Percentiles rank a stretch among this genome's conserved stretches.
Conservation (phyloP, 2,797 vertebrate genomes). For the Gorsachius magnificus region DNA sequence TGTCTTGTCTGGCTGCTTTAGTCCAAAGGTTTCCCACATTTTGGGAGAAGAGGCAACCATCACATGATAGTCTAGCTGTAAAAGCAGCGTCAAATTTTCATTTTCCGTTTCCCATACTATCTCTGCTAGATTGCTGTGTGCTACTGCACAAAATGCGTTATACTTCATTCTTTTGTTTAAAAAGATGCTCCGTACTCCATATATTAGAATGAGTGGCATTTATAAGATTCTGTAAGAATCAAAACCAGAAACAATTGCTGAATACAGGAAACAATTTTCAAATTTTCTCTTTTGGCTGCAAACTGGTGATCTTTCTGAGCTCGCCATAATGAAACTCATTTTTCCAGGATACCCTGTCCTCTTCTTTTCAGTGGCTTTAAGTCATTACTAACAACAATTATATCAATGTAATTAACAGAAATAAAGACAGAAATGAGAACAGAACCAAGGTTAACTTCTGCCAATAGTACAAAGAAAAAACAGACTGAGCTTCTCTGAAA, state of each 20-base stretch:
- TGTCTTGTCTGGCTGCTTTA: not conserved
- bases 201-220: not conserved
- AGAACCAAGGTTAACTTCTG: not conserved
- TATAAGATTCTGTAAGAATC: not conserved
- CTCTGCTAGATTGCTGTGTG: not conserved
- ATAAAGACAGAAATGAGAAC: not conserved
- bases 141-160: not conserved
- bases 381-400: not conserved
- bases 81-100: not conserved
- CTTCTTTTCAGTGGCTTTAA: not conserved
- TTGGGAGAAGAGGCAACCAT: not conserved
- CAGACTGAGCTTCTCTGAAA: not conserved
- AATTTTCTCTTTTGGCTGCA: not conserved
- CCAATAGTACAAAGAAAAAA: not conserved
- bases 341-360: not conserved
- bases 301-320: not conserved
- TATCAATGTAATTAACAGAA: not conserved
- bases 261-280: not conserved
- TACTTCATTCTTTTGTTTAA: not conserved
- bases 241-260: not conserved
- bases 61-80: not conserved
- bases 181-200: not conserved
- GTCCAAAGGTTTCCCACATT: not conserved
- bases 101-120: not conserved
- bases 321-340: not conserved